These are phyloP conservation scores for Hydrotaea cyrtoneurina DNA, from an alignment of 2,888 invertebrate genomes.

Conservation along the genomic window DNA sequence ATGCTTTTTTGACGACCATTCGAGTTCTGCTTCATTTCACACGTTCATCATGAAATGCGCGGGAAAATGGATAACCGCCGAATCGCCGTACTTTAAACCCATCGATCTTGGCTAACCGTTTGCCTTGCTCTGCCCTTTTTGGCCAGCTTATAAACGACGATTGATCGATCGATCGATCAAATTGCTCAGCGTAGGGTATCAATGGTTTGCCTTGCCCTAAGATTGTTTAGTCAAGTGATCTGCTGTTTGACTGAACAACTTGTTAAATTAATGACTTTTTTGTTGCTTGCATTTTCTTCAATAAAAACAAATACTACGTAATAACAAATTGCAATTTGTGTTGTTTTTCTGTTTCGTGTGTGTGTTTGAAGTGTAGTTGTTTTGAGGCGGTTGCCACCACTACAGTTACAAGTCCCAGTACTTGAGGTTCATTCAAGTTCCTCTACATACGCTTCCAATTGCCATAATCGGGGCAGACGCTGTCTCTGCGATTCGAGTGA, in stretches of 20 bases:
- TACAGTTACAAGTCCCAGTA: background rate
- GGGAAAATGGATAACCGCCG: no score
- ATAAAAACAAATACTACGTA: background rate
- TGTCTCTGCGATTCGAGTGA: background rate
- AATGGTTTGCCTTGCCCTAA: no score
- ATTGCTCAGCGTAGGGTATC: no score
- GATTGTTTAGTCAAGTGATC: background rate
- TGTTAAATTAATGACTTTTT: background rate
- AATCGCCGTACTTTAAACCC: no score
- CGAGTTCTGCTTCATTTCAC: background rate
- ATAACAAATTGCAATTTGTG: constrained; percentile 1
- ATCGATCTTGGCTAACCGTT: no score
- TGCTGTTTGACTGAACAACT: background rate
- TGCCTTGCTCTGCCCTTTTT: background rate
- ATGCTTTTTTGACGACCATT: background rate
- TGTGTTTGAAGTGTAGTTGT: background rate
- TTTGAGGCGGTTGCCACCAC: no score
- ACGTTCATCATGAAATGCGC: background rate
- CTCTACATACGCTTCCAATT: no score
- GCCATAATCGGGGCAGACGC: no score
- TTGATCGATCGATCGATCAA: background rate
- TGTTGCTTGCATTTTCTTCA: background rate
- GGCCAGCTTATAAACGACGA: background rate
- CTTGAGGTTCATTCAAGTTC: constrained; percentile 3
- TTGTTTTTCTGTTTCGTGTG: background rate